Evolutionary conservation across 2,888 invertebrate genomes (phyloP).

Genomic region (Nemotelus pantherinus): DNA sequence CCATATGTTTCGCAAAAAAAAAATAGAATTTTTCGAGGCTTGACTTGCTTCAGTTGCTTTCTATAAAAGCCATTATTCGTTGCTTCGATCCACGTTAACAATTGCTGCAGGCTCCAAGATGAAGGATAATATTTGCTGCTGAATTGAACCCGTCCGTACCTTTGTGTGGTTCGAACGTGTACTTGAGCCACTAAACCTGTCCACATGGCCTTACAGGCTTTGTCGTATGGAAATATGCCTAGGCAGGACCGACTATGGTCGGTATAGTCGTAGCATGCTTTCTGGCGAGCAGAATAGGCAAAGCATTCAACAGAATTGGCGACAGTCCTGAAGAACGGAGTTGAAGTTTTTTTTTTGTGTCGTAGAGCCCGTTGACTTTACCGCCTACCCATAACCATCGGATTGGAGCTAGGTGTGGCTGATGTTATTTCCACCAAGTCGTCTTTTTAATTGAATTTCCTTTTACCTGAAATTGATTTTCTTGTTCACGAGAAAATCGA

Average conservation of each 20-base stretch:
- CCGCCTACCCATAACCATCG: not conserved
- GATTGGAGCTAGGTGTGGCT: constrained; percentile 1
- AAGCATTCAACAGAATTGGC: constrained; percentile 26
- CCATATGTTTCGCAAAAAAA: too few species aligned
- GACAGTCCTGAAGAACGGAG: constrained; percentile 12
- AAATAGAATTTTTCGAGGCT: not conserved
- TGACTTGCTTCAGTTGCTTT: constrained; percentile 15
- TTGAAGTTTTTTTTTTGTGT: not conserved
- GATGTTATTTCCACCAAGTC: constrained; percentile 33
- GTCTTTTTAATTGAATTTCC: constrained; percentile 44
- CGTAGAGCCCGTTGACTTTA: constrained; percentile 7
- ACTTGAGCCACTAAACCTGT: constrained; percentile 11
- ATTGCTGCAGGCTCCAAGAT: constrained; percentile 6
- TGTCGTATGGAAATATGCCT: constrained; percentile 25
- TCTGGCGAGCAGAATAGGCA: not conserved
- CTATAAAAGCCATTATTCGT: constrained; percentile 37
- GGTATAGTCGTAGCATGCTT: not conserved
- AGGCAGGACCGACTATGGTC: not conserved
- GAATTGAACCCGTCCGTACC: not conserved
- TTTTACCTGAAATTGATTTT: constrained; percentile 43
- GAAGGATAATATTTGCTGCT: constrained; percentile 3
- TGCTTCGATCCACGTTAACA: constrained; percentile 21
- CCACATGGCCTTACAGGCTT: not conserved
- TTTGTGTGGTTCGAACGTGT: constrained; percentile 1
- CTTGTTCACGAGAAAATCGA: constrained; percentile 32